phyloP scores from a whole-genome alignment of 1,140 invertebrate genomes.

The Metaphire vulgaris region DNA sequence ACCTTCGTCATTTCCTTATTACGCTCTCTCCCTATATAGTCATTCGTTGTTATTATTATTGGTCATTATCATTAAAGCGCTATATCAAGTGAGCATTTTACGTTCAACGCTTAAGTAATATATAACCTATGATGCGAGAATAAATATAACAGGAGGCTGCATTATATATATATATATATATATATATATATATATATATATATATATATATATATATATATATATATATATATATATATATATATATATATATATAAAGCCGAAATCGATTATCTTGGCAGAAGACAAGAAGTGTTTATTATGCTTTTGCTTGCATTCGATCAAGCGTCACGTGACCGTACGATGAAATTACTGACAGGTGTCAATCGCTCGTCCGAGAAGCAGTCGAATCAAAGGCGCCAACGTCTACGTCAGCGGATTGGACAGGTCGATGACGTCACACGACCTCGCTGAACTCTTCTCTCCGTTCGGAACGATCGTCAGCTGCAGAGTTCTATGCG shows the following conservation, averaged over 20 bases:
- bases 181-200: neutral
- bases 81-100: too few species aligned
- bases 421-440: conserved; percentile 95
- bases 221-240: neutral
- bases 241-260: too few species aligned
- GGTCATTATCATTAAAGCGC: too few species aligned
- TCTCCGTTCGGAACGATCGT: conserved; percentile 95
- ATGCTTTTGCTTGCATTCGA: too few species aligned
- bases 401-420: conserved; percentile 98
- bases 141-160: too few species aligned
- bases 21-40: neutral
- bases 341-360: too few species aligned
- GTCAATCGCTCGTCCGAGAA: conserved; percentile 94
- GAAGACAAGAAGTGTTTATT: too few species aligned
- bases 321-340: too few species aligned
- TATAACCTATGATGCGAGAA: too few species aligned
- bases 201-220: neutral
- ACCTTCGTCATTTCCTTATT: neutral
- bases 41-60: too few species aligned
- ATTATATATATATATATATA: neutral
- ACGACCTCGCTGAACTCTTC: conserved; percentile 92
- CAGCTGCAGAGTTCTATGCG: conserved; percentile 95
- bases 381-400: conserved; percentile 98
- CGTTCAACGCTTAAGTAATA: too few species aligned
- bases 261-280: too few species aligned